phyloP scores from a whole-genome alignment of 2,113 vertebrate genomes.

The Lamprotornis superbus region DNA sequence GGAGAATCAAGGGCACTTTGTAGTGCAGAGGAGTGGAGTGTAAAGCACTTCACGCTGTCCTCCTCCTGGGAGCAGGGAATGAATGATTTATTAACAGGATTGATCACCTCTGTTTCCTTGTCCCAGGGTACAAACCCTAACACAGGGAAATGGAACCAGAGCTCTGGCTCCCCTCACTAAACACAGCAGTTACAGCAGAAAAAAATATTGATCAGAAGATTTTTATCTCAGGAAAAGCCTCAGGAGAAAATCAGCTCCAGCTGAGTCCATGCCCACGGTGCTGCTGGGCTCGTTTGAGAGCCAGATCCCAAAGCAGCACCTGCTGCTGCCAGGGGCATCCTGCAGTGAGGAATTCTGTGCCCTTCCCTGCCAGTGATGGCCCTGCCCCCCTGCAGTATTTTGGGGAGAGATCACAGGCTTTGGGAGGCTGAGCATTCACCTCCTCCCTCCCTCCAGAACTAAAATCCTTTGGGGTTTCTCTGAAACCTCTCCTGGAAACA shows the following conservation, averaged over 20 bases:
- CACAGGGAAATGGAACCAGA: neutral
- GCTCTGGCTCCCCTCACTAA: neutral
- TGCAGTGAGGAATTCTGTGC: neutral
- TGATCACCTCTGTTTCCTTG: neutral
- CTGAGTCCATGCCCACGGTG: rapidly evolving
- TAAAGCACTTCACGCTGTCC: neutral
- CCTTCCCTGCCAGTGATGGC: neutral
- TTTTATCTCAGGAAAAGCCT: neutral
- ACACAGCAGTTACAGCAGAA: neutral
- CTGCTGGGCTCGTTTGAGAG: neutral
- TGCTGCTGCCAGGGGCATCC: neutral
- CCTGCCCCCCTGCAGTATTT: rapidly evolving
- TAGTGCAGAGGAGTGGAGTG: neutral
- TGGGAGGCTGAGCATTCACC: neutral
- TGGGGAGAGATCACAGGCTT: neutral
- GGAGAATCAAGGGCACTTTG: neutral
- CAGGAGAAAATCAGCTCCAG: neutral
- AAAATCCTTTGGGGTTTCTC: neutral
- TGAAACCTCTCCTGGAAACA: neutral
- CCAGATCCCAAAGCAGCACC: rapidly evolving
- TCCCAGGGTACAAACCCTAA: neutral
- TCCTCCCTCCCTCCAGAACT: neutral
- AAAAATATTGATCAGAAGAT: neutral
- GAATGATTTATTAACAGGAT: neutral
- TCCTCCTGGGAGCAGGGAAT: neutral